Percentiles rank a stretch among this genome's conserved stretches.
phyloP scores from a whole-genome alignment of 1,140 invertebrate species.

The Trichoplusia ni region DNA sequence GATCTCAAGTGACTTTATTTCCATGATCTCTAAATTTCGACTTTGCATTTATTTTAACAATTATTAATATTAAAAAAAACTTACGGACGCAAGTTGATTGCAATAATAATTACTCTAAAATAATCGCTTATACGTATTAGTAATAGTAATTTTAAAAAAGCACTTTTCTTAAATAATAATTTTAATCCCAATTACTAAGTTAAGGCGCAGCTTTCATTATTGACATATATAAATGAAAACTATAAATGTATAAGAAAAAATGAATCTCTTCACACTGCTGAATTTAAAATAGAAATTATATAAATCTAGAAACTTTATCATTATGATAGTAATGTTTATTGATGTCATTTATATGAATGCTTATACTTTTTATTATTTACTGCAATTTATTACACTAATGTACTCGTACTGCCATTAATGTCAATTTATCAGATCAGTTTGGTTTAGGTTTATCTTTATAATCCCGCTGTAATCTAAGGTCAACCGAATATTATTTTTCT shows the following conservation, averaged over 20 bases:
- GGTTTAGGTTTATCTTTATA: neutral
- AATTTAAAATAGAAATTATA: constrained; percentile 44
- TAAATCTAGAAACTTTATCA: constrained; percentile 51
- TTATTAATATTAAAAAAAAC: constrained; percentile 44
- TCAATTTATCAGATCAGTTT: neutral
- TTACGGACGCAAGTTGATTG: constrained; percentile 43
- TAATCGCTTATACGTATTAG: constrained; percentile 56
- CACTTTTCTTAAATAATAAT: constrained; percentile 56
- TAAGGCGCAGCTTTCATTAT: constrained; percentile 60
- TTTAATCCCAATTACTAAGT: constrained; percentile 58
- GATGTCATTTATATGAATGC: constrained; percentile 25
- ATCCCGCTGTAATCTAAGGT: constrained; percentile 12
- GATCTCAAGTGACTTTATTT: constrained; percentile 71
- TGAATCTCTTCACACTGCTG: constrained; percentile 56
- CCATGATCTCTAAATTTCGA: constrained; percentile 72
- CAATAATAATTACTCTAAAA: constrained; percentile 57
- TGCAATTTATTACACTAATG: constrained; percentile 11
- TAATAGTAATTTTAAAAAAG: constrained; percentile 55
- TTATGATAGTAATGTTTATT: constrained; percentile 38
- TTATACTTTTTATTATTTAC: constrained; percentile 9
- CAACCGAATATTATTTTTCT: constrained; percentile 11
- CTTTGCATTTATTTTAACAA: constrained; percentile 68
- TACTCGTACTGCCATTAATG: constrained; percentile 1
- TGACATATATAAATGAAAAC: constrained; percentile 46
- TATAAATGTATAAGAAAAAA: constrained; percentile 54